Conservation (phyloP, 2,113 vertebrate genomes). For the Lampris megalopsis region DNA sequence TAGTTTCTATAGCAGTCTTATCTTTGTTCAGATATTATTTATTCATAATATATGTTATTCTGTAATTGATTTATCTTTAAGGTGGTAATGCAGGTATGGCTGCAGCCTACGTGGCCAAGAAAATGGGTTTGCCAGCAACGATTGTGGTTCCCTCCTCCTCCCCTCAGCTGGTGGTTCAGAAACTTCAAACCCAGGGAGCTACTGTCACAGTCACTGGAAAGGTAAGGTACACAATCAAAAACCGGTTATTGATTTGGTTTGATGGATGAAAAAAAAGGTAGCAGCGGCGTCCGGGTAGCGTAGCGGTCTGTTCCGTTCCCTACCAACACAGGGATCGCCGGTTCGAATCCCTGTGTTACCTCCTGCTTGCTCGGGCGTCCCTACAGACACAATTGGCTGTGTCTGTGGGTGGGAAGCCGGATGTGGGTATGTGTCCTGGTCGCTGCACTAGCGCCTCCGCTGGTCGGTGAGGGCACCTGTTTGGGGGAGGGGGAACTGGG, state of each 20-base stretch:
- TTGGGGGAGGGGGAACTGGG: no score
- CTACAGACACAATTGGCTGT: no score
- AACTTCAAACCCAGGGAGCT: constrained; percentile 79
- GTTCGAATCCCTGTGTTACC: no score
- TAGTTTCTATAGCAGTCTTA: background rate
- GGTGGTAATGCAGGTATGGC: constrained; percentile 87
- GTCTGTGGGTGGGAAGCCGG: no score
- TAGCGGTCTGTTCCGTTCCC: no score
- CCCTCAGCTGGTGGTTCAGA: constrained; percentile 76
- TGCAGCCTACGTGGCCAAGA: constrained; percentile 79
- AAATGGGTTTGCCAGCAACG: constrained; percentile 80
- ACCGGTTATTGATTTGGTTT: background rate
- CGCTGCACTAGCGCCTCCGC: no score
- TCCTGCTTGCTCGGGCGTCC: no score
- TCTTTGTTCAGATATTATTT: background rate
- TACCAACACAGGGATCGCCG: no score
- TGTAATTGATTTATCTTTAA: constrained; percentile 41
- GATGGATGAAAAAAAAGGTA: background rate
- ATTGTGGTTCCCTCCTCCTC: constrained; percentile 80
- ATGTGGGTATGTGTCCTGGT: no score
- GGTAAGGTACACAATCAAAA: constrained; percentile 52
- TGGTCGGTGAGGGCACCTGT: no score
- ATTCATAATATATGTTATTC: background rate
- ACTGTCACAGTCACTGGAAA: constrained; percentile 77
- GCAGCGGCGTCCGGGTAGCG: no score